phyloP scores from a whole-genome alignment of 1,140 invertebrate genomes.

The Aphelinus atriplicis region DNA sequence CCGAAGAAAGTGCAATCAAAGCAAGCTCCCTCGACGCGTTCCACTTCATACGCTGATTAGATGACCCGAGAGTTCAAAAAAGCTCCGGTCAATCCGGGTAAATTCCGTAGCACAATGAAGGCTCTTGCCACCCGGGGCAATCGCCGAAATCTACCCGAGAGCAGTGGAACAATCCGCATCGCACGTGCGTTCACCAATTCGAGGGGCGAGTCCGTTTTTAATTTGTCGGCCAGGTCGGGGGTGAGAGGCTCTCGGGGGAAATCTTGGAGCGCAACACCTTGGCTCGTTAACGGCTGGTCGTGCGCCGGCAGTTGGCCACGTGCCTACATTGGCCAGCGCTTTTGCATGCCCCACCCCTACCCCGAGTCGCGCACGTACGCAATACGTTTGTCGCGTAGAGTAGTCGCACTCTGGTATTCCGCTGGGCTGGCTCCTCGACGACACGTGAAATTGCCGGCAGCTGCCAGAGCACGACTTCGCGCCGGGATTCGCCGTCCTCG shows the following conservation, averaged over 20 bases:
- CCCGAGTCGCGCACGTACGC: neutral
- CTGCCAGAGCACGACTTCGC: neutral
- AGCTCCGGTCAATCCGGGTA: too few relatives aligned
- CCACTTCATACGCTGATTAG: too few relatives aligned
- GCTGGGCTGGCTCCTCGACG: neutral
- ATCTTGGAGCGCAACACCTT: neutral
- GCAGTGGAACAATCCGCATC: too few relatives aligned
- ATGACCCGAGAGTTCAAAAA: too few relatives aligned
- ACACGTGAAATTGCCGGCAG: slow-evolving; percentile 15
- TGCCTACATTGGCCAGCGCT: neutral
- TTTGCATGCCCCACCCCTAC: neutral
- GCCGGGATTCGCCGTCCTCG: neutral
- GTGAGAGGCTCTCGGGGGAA: neutral
- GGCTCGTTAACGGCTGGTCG: neutral
- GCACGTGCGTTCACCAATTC: too few relatives aligned
- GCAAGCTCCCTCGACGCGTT: too few relatives aligned
- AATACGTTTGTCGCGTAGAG: neutral
- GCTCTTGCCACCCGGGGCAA: too few relatives aligned
- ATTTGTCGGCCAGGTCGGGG: neutral
- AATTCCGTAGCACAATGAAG: too few relatives aligned
- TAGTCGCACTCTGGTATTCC: slow-evolving; percentile 7
- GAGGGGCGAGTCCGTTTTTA: neutral
- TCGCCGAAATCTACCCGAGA: too few relatives aligned
- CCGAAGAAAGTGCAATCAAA: too few relatives aligned
- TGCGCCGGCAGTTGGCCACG: neutral